Evolutionary conservation across 2,888 invertebrate species (phyloP).

Genomic region (Tillus elongatus): DNA sequence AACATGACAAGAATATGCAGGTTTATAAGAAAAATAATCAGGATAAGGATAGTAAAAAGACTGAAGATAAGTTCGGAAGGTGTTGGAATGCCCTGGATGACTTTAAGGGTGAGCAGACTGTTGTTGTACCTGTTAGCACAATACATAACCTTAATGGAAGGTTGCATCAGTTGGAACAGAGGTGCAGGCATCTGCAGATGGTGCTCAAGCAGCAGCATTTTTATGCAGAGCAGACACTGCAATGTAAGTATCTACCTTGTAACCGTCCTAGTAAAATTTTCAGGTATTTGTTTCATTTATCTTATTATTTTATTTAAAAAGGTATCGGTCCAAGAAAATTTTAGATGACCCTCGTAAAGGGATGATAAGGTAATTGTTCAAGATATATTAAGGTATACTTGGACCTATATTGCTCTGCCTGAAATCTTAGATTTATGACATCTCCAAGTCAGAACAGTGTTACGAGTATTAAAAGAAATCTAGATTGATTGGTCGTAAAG

Average conservation of each 20-base stretch:
- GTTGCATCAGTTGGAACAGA: constrained; percentile 48
- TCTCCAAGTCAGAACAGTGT: too few species aligned
- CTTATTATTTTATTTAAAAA: too few species aligned
- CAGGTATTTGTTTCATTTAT: too few species aligned
- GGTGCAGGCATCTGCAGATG: constrained; percentile 53
- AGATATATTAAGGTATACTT: too few species aligned
- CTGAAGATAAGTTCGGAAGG: constrained; percentile 14
- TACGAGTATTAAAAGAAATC: too few species aligned
- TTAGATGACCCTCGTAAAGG: too few species aligned
- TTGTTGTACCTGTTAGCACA: constrained; percentile 31
- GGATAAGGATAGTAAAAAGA: constrained; percentile 23
- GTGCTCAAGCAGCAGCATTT: constrained; percentile 53
- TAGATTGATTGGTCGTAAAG: too few species aligned
- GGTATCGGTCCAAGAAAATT: too few species aligned
- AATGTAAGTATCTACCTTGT: constrained; percentile 45
- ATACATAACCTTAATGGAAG: constrained; percentile 35
- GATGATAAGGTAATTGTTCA: too few species aligned
- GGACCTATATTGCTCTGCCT: too few species aligned
- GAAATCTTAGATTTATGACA: too few species aligned
- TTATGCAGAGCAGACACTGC: constrained; percentile 52
- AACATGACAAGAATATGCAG: constrained; percentile 33
- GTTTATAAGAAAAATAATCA: constrained; percentile 30
- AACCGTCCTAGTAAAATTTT: constrained; percentile 7
- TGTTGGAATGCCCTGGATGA: constrained; percentile 13
- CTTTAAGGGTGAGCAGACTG: constrained; percentile 25